These are phyloP conservation scores for Acrobasis consociella DNA, from an alignment of 2,888 invertebrate species.

Conservation along the genomic window DNA sequence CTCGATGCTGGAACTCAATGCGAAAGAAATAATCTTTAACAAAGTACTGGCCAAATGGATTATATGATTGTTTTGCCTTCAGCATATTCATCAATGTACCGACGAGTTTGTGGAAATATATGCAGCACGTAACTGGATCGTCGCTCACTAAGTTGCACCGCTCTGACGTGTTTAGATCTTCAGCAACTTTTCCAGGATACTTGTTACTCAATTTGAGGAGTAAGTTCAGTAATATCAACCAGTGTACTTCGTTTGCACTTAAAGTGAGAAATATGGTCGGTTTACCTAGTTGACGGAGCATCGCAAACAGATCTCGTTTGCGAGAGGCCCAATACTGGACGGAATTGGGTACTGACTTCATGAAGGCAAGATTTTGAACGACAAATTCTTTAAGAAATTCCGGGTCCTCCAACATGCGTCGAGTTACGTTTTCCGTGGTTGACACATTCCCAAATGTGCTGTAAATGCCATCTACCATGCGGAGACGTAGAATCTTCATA, in stretches of 20 bases:
- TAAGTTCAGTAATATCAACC: slow-evolving; percentile 46
- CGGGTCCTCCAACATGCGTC: slow-evolving; percentile 41
- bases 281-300: too few species aligned
- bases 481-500: slow-evolving; percentile 52
- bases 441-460: slow-evolving; percentile 26
- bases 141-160: too few species aligned
- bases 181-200: too few species aligned
- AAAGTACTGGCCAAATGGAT: slow-evolving; percentile 46
- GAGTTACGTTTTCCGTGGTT: slow-evolving; percentile 32
- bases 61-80: slow-evolving; percentile 37
- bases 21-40: slow-evolving; percentile 49
- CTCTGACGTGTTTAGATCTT: too few species aligned
- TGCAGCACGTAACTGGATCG: too few species aligned
- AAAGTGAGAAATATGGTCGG: slow-evolving; percentile 50
- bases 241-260: slow-evolving; percentile 59
- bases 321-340: too few species aligned
- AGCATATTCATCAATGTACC: slow-evolving; percentile 36
- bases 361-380: slow-evolving; percentile 39
- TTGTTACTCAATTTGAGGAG: slow-evolving; percentile 51
- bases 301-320: too few species aligned
- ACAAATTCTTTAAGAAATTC: slow-evolving; percentile 45
- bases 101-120: slow-evolving; percentile 47
- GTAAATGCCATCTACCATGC: slow-evolving; percentile 39
- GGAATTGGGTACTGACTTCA: too few species aligned
- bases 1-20: slow-evolving; percentile 57